Evolutionary conservation across 2,113 vertebrate species (phyloP), one percentile per base, ranked within the genome.

Genomic region (Otis tarda): DNA sequence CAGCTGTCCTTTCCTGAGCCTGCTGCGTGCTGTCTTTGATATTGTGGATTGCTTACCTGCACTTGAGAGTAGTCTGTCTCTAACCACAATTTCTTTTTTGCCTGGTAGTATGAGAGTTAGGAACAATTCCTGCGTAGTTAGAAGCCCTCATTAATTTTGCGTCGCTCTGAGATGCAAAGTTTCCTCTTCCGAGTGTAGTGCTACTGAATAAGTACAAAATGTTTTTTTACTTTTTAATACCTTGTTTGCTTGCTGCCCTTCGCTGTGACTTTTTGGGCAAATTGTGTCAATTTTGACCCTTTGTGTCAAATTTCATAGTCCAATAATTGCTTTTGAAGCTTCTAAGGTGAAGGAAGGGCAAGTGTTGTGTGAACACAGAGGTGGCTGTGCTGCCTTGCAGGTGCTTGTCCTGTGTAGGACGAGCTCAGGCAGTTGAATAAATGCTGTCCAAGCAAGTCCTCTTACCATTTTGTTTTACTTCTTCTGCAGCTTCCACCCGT

Each of bases 401-500:
- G 33, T 35, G 17, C 70, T 71, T 77, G 35, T 53, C 31, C 64
- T 63, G 15, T 28, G 19, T 37, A 4, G 39, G 49, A 53, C 16
- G 3, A 79, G 14, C 74, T 45, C 16, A 4, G 61, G 75, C 75
- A 53, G 18, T 28, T 80, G 81, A 86, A 24, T 17, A 70, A 33
- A 25, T 18, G 18, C 27, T 86, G 11, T 20, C 86, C 60, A 23
- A 90, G 39, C 61, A 65, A 24, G 82, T 88, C 65, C 39, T 83
- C 84, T 92, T 52, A 80, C 85, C 5, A 4, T n/a, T 69, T 77
- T 31, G 31, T 55, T 91, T 92, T 28, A 63, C 33, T 91, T 81
- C 90, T 76, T 87, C 92, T 94, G 63, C 93, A 99, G 99, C 99
- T 93, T 99, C 99, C 37, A 99, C 99, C 35, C 99, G 99, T 74